Base-by-base conservation (phyloP, 2,113 vertebrate genomes). In the Sinocyclocheilus anophthalmus region DNA sequence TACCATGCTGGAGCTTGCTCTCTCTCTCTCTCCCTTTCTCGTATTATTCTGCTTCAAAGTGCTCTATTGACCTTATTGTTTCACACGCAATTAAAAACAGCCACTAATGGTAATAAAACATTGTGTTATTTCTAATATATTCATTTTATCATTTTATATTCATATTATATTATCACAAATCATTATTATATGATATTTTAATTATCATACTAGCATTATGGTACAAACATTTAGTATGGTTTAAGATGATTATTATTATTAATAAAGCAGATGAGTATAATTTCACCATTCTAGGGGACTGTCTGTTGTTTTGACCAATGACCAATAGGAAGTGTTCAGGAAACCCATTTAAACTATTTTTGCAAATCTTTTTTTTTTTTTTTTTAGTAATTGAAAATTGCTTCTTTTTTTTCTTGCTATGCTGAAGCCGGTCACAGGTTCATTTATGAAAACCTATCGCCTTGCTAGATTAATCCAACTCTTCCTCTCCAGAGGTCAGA, bases 1-100 rank as follows among this genome's bases (percentile, higher is more conserved):
- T 57, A 33, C 50, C 82, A 84, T 72, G 65, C 81, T 69, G 45
- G 81, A 67, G 33, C 55, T 63, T 12, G 9, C 7, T 42, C 33
- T 65, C 10, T 4, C 67, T 83, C 26, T 65, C 10, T 4, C 67
- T 83, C 26, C 48, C 80, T 42, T 22, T 22, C 42, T 45, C 9
- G 11, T 45, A 11, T 45, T 45, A 33, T 33, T 45, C 10, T 48
- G 0, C 3, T 45, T 69, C 42, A 20, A 45, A 57, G 72, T 45
- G 18, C 24, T 55, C 9, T n/a, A 0, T 48, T 24, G 18, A 1
- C 2, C 39, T 33, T 9, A 3, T 78, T 78, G 26, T 55, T 57
- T 57, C 20, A 57, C 26, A 22, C 18, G 22, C 53, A 78, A 26
- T 2, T 45, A 53, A 50, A 50, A 53, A 53, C 12, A 20, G 18